These are phyloP conservation scores for Xiphias gladius DNA, from an alignment of 2,113 vertebrate genomes.

Conservation along the genomic window DNA sequence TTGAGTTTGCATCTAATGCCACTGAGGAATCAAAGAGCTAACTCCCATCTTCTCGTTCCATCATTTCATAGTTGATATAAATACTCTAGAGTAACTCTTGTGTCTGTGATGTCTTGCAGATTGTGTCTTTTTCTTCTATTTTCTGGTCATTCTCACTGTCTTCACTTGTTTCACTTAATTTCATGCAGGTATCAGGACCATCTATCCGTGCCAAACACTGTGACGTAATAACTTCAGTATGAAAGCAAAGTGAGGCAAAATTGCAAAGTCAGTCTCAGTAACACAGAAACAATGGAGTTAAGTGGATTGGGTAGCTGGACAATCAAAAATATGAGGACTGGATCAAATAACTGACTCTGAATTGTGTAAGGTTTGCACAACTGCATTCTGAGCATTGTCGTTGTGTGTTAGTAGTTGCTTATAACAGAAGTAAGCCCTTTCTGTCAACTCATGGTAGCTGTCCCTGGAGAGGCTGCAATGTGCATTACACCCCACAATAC, in stretches of 20 bases:
- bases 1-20: slow-evolving; percentile 8
- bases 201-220: slow-evolving; percentile 6
- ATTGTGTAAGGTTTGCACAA: not conserved
- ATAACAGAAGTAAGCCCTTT: not conserved
- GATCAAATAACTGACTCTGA: not conserved
- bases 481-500: not conserved
- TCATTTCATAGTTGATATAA: slow-evolving; percentile 27
- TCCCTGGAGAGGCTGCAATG: not conserved
- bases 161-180: slow-evolving; percentile 10
- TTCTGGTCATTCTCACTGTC: not conserved
- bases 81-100: not conserved
- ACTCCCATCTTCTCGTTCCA: slow-evolving; percentile 5
- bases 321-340: not conserved
- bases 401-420: not conserved
- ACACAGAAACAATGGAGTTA: slow-evolving; percentile 47
- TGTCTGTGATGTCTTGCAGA: not conserved
- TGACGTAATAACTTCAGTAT: slow-evolving; percentile 35
- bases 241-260: slow-evolving; percentile 31
- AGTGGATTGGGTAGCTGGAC: slow-evolving; percentile 13
- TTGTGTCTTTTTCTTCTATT: not conserved
- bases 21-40: not conserved
- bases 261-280: slow-evolving; percentile 39
- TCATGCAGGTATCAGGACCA: slow-evolving; percentile 9
- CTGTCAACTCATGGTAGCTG: not conserved
- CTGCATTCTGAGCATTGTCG: not conserved